Percentiles rank a stretch among this genome's conserved stretches.
phyloP scores from a whole-genome alignment of 2,797 vertebrate species.

The Linurgus olivaceus region DNA sequence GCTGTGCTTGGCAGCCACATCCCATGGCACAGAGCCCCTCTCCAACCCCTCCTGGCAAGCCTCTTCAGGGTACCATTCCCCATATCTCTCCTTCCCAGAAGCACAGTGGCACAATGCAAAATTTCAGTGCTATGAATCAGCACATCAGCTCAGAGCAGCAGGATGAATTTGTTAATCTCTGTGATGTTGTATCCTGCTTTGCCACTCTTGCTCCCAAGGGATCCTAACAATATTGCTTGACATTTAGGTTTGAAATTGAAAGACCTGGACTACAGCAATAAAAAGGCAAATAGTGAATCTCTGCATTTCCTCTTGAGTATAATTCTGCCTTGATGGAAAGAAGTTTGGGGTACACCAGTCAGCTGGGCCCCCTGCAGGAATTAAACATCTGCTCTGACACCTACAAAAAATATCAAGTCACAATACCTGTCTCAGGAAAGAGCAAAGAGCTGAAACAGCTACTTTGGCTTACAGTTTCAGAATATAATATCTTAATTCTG shows the following conservation, averaged over 20 bases:
- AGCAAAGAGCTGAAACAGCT: not conserved
- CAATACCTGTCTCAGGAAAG: not conserved
- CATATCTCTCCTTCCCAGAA: not conserved
- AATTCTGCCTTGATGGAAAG: not conserved
- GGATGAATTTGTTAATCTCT: not conserved
- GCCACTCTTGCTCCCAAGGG: not conserved
- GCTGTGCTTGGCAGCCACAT: not conserved
- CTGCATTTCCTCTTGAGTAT: not conserved
- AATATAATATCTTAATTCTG: not conserved
- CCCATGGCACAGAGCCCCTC: fast-evolving
- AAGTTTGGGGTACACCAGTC: not conserved
- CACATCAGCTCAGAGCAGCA: not conserved
- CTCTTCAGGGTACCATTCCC: not conserved
- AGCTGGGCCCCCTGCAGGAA: not conserved
- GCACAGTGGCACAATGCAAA: not conserved
- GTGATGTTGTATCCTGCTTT: not conserved
- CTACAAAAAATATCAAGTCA: not conserved
- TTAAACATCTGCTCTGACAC: not conserved
- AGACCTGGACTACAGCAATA: not conserved
- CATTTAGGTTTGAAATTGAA: not conserved
- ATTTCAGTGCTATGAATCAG: not conserved
- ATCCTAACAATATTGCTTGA: not conserved
- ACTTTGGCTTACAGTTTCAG: not conserved
- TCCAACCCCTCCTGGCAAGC: not conserved
- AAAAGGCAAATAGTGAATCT: not conserved